Percentiles rank a stretch among this genome's conserved stretches.
Conservation (phyloP, 1,140 invertebrate genomes). For the Paraescarpia echinospica region DNA sequence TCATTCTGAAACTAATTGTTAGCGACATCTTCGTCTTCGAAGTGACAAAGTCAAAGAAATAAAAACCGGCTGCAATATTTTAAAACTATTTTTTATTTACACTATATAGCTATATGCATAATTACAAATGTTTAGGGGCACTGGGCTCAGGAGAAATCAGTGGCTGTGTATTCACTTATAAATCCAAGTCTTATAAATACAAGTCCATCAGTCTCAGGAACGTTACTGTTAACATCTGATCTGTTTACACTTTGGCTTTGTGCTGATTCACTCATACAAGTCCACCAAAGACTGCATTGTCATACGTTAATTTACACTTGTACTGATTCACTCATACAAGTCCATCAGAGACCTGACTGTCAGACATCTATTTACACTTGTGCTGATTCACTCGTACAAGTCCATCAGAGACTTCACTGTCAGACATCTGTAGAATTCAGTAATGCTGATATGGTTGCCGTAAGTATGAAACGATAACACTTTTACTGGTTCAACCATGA, state of each 20-base stretch:
- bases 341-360: neutral
- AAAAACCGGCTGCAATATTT: too few species aligned
- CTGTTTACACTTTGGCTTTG: neutral
- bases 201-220: neutral
- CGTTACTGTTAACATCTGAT: neutral
- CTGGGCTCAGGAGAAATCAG: too few species aligned
- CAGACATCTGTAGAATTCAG: neutral
- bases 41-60: too few species aligned
- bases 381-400: neutral
- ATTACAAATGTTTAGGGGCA: too few species aligned
- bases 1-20: neutral
- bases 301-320: neutral
- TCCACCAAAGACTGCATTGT: neutral
- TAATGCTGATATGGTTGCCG: neutral
- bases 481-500: constrained; percentile 42
- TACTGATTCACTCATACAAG: neutral
- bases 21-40: too few species aligned
- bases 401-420: neutral
- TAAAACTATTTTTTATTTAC: too few species aligned
- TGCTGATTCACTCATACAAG: neutral
- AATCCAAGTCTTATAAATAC: too few species aligned
- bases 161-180: too few species aligned
- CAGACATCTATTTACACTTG: neutral
- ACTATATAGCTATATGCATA: too few species aligned
- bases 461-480: constrained; percentile 45